phyloP scores from a whole-genome alignment of 2,797 vertebrate genomes.

The Linurgus olivaceus region DNA sequence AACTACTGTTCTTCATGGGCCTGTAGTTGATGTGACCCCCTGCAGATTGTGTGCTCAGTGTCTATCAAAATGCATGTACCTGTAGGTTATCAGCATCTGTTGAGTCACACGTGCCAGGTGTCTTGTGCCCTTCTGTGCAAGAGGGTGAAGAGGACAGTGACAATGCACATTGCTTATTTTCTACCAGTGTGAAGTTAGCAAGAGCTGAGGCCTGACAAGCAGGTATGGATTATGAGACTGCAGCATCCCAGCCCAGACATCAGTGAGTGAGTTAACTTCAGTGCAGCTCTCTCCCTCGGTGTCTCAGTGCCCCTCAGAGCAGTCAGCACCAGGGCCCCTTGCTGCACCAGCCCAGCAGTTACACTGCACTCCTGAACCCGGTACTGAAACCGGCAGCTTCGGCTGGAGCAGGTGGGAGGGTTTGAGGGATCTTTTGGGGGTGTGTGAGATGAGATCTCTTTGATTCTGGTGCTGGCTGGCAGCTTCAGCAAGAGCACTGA shows the following conservation, averaged over 20 bases:
- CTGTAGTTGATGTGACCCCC: not conserved
- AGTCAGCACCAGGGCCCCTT: not conserved
- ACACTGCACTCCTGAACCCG: not conserved
- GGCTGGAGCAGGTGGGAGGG: not conserved
- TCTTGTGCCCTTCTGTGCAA: not conserved
- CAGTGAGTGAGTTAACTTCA: not conserved
- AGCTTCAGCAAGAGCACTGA: not conserved
- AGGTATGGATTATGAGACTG: accelerated
- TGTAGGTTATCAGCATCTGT: not conserved
- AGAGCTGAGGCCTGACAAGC: not conserved
- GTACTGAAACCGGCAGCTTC: not conserved
- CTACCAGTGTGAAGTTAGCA: not conserved
- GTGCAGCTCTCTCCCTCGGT: not conserved
- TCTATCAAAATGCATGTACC: not conserved
- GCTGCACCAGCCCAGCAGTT: not conserved
- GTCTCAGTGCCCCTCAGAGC: not conserved
- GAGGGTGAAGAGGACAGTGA: not conserved
- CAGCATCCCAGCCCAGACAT: not conserved
- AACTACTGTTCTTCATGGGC: not conserved
- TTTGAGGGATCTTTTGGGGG: not conserved
- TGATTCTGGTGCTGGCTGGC: not conserved
- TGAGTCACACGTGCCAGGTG: not conserved
- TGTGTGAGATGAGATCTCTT: not conserved
- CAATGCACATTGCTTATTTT: not conserved
- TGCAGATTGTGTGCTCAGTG: not conserved